phyloP scores from a whole-genome alignment of 1,140 invertebrate species.

The Drosophila jambulina region DNA sequence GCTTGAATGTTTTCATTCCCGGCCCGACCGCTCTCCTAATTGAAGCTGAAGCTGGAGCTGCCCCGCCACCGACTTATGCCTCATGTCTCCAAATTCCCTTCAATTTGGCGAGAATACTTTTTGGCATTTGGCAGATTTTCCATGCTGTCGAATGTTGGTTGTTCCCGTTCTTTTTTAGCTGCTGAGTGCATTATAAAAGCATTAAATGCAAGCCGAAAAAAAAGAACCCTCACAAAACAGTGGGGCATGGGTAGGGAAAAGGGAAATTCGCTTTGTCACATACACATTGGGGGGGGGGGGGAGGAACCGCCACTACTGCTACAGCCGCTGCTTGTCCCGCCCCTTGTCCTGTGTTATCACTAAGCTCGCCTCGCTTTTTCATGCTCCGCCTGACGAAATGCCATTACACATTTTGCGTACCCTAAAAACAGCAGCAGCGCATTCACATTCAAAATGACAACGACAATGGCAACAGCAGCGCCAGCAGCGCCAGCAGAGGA shows the following conservation, averaged over 20 bases:
- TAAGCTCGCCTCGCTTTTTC: conserved; percentile 65
- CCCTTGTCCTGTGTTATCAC: conserved; percentile 28
- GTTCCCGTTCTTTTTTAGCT: conserved; percentile 40
- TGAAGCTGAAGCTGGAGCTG: conserved; percentile 23
- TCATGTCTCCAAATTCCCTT: conserved; percentile 16
- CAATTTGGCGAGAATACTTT: conserved; percentile 26
- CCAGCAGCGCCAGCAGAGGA: conserved; percentile 37
- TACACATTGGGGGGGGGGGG: conserved; percentile 12
- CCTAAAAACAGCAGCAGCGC: conserved; percentile 60
- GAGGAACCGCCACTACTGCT: background rate
- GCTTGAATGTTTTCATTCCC: conserved; percentile 42
- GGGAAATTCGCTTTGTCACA: conserved; percentile 61
- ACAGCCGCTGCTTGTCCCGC: conserved; percentile 1
- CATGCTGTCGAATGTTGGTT: conserved; percentile 21
- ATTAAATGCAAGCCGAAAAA: conserved; percentile 69
- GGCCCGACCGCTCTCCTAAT: conserved; percentile 20
- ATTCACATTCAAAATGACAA: conserved; percentile 79
- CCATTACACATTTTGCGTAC: conserved; percentile 81
- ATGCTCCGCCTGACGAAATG: conserved; percentile 80
- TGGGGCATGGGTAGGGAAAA: background rate
- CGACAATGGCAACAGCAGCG: conserved; percentile 61
- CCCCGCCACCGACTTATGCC: background rate
- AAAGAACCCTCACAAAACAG: conserved; percentile 4
- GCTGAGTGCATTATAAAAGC: conserved; percentile 76
- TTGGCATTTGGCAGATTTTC: conserved; percentile 39